A percentile compares a stretch with the other conserved stretches of the same genome.
phyloP scores from a whole-genome alignment of 2,113 vertebrate genomes.

The Microcebus murinus region DNA sequence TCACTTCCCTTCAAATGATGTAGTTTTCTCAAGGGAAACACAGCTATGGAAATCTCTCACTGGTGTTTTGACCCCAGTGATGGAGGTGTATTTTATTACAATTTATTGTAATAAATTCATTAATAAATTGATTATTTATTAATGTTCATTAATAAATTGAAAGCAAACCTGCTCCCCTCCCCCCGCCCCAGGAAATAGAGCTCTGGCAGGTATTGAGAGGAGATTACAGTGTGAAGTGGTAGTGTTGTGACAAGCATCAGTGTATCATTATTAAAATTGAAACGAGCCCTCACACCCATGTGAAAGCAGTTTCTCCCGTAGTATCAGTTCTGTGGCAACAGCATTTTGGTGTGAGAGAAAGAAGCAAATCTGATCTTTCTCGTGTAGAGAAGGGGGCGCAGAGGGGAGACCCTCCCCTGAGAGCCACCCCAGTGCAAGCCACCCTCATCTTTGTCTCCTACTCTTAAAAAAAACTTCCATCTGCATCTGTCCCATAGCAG shows the following conservation, averaged over 20 bases:
- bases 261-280: background rate
- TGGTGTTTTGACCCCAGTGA: accelerated
- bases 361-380: background rate
- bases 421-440: background rate
- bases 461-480: background rate
- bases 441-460: background rate
- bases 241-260: background rate
- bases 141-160: background rate
- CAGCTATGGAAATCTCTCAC: background rate
- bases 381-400: accelerated
- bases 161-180: background rate
- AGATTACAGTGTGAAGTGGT: background rate
- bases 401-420: accelerated
- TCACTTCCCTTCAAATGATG: background rate
- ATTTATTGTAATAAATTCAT: background rate
- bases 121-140: background rate
- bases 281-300: background rate
- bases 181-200: background rate
- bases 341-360: background rate
- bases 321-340: background rate
- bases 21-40: background rate
- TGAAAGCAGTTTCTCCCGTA: background rate
- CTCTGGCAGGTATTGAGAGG: background rate
- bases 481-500: background rate
- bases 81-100: background rate